Evolutionary conservation across 2,113 vertebrate species (phyloP).

Genomic region (Oryzias woworae): DNA sequence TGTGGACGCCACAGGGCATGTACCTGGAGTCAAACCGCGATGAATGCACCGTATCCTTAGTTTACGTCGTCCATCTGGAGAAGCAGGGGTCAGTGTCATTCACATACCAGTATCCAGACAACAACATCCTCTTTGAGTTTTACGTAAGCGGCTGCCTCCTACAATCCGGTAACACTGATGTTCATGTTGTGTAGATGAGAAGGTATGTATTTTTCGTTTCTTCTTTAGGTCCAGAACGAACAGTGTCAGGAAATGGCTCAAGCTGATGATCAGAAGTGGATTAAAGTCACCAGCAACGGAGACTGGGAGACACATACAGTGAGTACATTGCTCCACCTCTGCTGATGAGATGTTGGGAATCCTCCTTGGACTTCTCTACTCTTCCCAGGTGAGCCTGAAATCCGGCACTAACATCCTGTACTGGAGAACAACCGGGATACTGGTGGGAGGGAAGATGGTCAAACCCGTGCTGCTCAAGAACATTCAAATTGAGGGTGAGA

Average conservation of each 20-base stretch:
- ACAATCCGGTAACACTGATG: not conserved
- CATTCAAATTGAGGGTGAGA: conserved; percentile 90
- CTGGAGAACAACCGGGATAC: conserved; percentile 96
- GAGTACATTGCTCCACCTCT: conserved; percentile 44
- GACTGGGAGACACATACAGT: conserved; percentile 92
- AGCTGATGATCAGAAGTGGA: conserved; percentile 89
- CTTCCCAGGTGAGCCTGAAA: conserved; percentile 86
- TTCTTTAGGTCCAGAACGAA: conserved; percentile 91
- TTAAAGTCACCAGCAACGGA: conserved; percentile 87
- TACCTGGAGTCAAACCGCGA: conserved; percentile 96
- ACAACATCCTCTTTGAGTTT: conserved; percentile 98
- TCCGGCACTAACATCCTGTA: conserved; percentile 95
- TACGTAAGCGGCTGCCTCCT: conserved; percentile 80
- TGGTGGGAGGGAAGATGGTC: conserved; percentile 88
- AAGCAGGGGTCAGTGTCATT: conserved; percentile 91
- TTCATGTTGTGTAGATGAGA: not conserved
- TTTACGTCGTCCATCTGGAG: conserved; percentile 95
- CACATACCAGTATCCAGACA: conserved; percentile 96
- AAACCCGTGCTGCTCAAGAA: conserved; percentile 94
- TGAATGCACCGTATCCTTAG: conserved; percentile 92
- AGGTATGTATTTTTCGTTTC: not conserved
- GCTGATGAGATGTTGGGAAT: not conserved
- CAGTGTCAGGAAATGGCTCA: conserved; percentile 94
- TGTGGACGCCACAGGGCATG: conserved; percentile 90
- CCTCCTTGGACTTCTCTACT: not conserved